These are phyloP conservation scores for Pongo abelii DNA, from an alignment of 2,113 vertebrate species.

Conservation along the genomic window DNA sequence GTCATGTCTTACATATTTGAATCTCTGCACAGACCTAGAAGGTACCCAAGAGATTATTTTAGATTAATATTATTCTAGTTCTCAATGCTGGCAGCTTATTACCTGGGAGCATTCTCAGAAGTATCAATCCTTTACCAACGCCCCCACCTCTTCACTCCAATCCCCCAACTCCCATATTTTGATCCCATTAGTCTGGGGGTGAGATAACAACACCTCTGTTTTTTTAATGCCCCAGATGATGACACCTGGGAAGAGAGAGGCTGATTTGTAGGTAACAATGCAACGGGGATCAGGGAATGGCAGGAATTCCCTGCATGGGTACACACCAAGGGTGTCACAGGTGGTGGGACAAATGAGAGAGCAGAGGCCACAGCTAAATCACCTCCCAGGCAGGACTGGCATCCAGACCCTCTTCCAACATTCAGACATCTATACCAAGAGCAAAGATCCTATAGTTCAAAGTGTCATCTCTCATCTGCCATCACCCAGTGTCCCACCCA, in stretches of 20 bases:
- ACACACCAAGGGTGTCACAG: background rate
- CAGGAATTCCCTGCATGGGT: too few relatives aligned
- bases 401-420: background rate
- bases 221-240: background rate
- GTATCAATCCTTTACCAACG: background rate
- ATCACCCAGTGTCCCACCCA: background rate
- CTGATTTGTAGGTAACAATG: too few relatives aligned
- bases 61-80: slow-evolving; percentile 36
- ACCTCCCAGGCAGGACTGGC: background rate
- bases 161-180: background rate
- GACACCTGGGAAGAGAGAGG: background rate
- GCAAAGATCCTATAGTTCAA: background rate
- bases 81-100: background rate
- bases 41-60: background rate
- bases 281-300: background rate
- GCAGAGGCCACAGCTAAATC: background rate
- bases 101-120: background rate
- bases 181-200: background rate
- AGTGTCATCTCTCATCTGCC: background rate
- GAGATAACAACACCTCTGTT: background rate
- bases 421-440: background rate
- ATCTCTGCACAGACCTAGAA: slow-evolving; percentile 18
- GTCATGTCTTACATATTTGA: background rate
- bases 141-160: background rate
- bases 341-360: background rate